Evolutionary conservation across 2,888 invertebrate species (phyloP), one percentile per base, ranked within the genome.

Genomic region (Stratiomys singularior): DNA sequence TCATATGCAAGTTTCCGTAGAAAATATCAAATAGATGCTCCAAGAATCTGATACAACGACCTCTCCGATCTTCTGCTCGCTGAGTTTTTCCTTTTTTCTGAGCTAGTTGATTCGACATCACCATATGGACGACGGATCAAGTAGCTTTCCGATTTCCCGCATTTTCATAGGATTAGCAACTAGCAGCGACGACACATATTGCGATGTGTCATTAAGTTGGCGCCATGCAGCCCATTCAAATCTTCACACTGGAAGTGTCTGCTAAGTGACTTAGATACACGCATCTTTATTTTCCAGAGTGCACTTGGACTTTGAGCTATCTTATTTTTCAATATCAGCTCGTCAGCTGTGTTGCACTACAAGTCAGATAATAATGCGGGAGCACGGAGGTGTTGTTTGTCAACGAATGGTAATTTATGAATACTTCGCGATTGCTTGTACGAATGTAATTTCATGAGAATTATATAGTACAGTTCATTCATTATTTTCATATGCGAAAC

Each of bases 191-290:
- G 30, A 30, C 60, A 25, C 60, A 25, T 60, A n/a, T 7, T 60
- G 15, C 5, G 64, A 28, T 64, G 64, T 64, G 64, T 64, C 64
- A 64, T 64, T 64, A 64, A 13, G 64, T 27, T 28, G 64, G 64
- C 64, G 64, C 64, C 64, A 28, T 64, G 18, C 64, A 27, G n/a
- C 64, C 28, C 30, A 64, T 64, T 64, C 64, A 25, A 64, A 30
- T 28, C 28, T 64, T 28, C 28, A 9, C 18, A 13, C 7, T 4
- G 18, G 52, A 52, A 13, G 3, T 60, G 60, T 23, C 60, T 60
- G 23, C 52, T 52, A 52, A 52, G 52, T n/a, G n/a, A 52, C 52
- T 52, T 52, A 64, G 64, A 27, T 28, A 64, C 27, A 28, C 28
- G 28, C 18, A 15, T 13, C 28, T 64, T 64, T 4, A 64, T 64